Evolutionary conservation across 2,113 vertebrate species (phyloP).

Genomic region (Crotalus viridis): DNA sequence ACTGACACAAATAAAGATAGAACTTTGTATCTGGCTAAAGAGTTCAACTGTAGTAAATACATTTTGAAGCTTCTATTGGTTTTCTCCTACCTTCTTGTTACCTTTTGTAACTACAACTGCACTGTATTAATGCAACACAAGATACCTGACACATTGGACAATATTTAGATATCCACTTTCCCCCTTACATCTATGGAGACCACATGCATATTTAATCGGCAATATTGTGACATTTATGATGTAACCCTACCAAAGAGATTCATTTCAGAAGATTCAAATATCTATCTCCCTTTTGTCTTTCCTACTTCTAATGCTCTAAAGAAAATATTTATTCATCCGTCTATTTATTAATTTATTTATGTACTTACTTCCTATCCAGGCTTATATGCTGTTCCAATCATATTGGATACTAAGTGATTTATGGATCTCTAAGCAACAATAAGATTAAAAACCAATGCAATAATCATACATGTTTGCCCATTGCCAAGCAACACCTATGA

Average conservation of each 20-base stretch:
- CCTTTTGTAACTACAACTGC: background rate
- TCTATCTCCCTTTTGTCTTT: background rate
- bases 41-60: background rate
- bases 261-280: background rate
- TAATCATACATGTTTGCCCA: too few relatives aligned
- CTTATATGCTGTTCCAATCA: background rate
- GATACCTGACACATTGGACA: background rate
- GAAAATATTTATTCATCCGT: background rate
- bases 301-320: conserved; percentile 8
- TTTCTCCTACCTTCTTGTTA: background rate
- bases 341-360: background rate
- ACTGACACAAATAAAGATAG: background rate
- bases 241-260: background rate
- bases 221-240: conserved; percentile 17
- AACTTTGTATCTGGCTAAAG: background rate
- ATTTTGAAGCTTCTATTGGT: background rate
- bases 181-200: conserved; percentile 12
- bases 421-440: background rate
- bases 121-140: background rate
- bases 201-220: conserved; percentile 21
- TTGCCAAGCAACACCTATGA: too few relatives aligned
- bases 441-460: too few relatives aligned
- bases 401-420: background rate
- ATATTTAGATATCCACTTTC: conserved; percentile 1
- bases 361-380: background rate